Conservation (phyloP, 1,140 invertebrate genomes). For the Diorhabda elongata region DNA sequence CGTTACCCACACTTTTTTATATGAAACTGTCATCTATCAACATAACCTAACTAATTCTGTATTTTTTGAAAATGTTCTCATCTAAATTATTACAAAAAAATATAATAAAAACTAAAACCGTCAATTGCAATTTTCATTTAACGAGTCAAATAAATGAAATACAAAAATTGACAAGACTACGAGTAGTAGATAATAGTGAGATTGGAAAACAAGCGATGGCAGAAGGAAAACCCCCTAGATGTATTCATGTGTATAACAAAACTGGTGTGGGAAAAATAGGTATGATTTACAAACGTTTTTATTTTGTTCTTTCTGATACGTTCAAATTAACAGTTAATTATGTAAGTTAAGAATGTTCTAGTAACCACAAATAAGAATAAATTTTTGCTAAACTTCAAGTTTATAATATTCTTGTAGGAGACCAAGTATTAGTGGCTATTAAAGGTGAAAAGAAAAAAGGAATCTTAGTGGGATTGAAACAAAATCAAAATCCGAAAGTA, state of each 20-base stretch:
- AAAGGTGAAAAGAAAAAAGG: slow-evolving; percentile 96
- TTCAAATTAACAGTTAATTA: not conserved
- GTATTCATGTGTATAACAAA: slow-evolving; percentile 88
- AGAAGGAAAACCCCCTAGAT: slow-evolving; percentile 85
- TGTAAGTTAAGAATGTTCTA: too few relatives aligned
- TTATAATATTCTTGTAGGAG: slow-evolving; percentile 55
- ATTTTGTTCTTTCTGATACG: not conserved
- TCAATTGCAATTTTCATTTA: slow-evolving; percentile 53
- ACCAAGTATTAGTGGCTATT: slow-evolving; percentile 91
- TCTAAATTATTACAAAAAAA: not conserved
- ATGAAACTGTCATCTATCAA: not conserved
- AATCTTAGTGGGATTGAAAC: slow-evolving; percentile 88
- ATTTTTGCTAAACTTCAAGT: too few relatives aligned
- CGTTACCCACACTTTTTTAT: too few relatives aligned
- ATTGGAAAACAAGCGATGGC: slow-evolving; percentile 91
- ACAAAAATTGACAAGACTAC: slow-evolving; percentile 67
- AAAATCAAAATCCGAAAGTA: slow-evolving; percentile 74
- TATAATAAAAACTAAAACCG: slow-evolving; percentile 1
- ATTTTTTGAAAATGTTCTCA: not conserved
- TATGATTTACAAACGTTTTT: slow-evolving; percentile 32
- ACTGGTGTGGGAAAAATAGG: slow-evolving; percentile 60
- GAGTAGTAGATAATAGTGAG: slow-evolving; percentile 94
- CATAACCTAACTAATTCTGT: not conserved
- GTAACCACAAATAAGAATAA: too few relatives aligned
- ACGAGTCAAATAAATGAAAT: slow-evolving; percentile 59